Conservation (phyloP, 2,888 invertebrate genomes). For the Linnaemya tessellans region DNA sequence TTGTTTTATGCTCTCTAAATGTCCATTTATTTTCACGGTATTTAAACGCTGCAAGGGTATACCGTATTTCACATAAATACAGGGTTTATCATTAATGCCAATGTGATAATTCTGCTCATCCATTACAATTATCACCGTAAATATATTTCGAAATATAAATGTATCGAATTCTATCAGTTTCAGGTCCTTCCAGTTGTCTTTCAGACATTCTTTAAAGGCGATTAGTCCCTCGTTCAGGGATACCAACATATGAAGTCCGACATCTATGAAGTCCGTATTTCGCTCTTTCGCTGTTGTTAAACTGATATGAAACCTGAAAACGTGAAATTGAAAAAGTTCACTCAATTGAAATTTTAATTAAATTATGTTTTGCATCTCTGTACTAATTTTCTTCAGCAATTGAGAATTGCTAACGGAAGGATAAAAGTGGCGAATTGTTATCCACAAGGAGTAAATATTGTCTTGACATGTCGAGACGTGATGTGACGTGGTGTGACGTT, state of each 20-base stretch:
- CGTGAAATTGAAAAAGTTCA: background rate
- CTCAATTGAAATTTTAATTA: background rate
- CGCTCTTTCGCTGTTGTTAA: conserved; percentile 36
- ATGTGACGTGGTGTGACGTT: too few species aligned
- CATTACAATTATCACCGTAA: conserved; percentile 52
- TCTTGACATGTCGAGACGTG: too few species aligned
- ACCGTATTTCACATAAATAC: conserved; percentile 46
- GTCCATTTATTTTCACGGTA: conserved; percentile 57
- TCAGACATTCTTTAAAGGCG: conserved; percentile 44
- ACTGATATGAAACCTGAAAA: conserved; percentile 57
- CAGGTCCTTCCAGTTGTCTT: conserved; percentile 49
- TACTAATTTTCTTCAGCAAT: too few species aligned
- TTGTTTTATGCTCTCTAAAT: conserved; percentile 48
- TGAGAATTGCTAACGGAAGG: too few species aligned
- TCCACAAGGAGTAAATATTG: too few species aligned
- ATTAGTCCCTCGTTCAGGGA: conserved; percentile 36
- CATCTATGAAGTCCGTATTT: conserved; percentile 22
- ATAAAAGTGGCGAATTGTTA: too few species aligned
- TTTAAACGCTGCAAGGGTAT: conserved; percentile 37
- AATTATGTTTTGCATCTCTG: too few species aligned
- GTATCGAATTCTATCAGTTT: conserved; percentile 45
- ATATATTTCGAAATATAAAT: conserved; percentile 8
- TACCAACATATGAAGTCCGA: conserved; percentile 62
- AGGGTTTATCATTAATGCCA: conserved; percentile 53
- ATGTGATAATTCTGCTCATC: conserved; percentile 64